Conservation (phyloP, 1,140 invertebrate species). For the Drosophila ficusphila region DNA sequence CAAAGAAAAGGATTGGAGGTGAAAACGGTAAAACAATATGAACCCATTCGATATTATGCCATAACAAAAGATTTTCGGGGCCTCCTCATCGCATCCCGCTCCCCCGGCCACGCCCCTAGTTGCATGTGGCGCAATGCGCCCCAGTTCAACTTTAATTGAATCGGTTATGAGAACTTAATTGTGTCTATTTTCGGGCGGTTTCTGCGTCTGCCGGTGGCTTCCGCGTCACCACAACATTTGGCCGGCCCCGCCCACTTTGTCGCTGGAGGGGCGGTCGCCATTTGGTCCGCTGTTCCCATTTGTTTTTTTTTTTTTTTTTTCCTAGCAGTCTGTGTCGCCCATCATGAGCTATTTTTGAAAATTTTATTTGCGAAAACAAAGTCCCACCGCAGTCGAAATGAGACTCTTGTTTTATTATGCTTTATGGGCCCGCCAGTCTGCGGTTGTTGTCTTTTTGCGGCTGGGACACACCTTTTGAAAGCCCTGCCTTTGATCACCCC, state of each 20-base stretch:
- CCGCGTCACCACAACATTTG: conserved; percentile 58
- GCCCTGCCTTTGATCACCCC: conserved; percentile 57
- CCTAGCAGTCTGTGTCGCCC: conserved; percentile 56
- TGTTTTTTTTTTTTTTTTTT: conserved; percentile 29
- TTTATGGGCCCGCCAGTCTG: conserved; percentile 62
- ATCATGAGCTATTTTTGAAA: conserved; percentile 77
- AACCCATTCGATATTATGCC: conserved; percentile 6
- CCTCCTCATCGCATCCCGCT: background rate
- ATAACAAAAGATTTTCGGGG: conserved; percentile 28
- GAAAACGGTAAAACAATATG: conserved; percentile 60
- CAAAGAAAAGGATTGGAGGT: conserved; percentile 49
- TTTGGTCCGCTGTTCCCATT: conserved; percentile 48
- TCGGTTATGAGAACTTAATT: conserved; percentile 80
- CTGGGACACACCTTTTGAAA: conserved; percentile 47
- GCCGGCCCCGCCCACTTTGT: conserved; percentile 8
- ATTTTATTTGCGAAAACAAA: conserved; percentile 73
- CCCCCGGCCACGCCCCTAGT: conserved; percentile 10
- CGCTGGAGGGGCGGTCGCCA: conserved; percentile 38
- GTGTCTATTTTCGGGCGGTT: conserved; percentile 74
- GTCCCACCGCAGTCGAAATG: conserved; percentile 49
- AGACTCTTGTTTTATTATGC: conserved; percentile 71
- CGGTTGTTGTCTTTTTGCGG: conserved; percentile 26
- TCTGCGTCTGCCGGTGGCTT: conserved; percentile 56
- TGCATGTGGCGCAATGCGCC: conserved; percentile 58
- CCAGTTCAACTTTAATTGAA: conserved; percentile 72